Evolutionary conservation across 2,113 vertebrate genomes (phyloP).

Genomic region (Melanocharis versteri): DNA sequence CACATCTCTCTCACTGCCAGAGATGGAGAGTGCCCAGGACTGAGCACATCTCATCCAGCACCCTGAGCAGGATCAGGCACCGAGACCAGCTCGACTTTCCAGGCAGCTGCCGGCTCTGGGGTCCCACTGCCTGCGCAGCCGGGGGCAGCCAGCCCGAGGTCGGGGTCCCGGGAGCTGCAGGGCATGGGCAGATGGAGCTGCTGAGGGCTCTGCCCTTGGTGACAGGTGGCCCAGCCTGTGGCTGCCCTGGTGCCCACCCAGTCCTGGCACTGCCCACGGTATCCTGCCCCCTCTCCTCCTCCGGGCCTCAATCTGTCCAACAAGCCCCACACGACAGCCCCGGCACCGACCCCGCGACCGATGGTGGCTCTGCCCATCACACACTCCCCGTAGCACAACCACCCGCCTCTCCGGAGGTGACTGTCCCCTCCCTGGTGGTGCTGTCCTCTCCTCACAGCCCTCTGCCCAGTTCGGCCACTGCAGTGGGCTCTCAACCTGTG

Average conservation of each 20-base stretch:
- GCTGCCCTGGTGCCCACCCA: not conserved
- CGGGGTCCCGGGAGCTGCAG: rapidly evolving
- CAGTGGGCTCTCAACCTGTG: not conserved
- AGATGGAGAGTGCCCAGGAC: rapidly evolving
- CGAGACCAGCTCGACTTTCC: rapidly evolving
- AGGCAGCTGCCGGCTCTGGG: not conserved
- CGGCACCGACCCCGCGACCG: rapidly evolving
- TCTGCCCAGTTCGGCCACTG: not conserved
- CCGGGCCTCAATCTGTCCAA: rapidly evolving
- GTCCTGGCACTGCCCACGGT: not conserved
- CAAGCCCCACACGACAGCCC: not conserved
- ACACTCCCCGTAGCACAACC: rapidly evolving
- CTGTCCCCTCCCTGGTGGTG: not conserved
- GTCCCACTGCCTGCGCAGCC: rapidly evolving
- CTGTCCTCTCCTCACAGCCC: not conserved
- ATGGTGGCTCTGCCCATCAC: not conserved
- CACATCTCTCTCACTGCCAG: not conserved
- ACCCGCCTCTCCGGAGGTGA: rapidly evolving
- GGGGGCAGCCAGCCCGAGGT: rapidly evolving
- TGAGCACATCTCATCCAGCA: not conserved
- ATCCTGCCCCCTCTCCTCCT: not conserved
- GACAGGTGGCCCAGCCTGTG: not conserved
- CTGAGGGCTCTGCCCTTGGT: not conserved
- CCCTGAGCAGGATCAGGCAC: not conserved
- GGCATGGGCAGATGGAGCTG: not conserved